Evolutionary conservation across 2,113 vertebrate genomes (phyloP), one percentile per base, ranked within the genome.

Genomic region (Nasalis larvatus): DNA sequence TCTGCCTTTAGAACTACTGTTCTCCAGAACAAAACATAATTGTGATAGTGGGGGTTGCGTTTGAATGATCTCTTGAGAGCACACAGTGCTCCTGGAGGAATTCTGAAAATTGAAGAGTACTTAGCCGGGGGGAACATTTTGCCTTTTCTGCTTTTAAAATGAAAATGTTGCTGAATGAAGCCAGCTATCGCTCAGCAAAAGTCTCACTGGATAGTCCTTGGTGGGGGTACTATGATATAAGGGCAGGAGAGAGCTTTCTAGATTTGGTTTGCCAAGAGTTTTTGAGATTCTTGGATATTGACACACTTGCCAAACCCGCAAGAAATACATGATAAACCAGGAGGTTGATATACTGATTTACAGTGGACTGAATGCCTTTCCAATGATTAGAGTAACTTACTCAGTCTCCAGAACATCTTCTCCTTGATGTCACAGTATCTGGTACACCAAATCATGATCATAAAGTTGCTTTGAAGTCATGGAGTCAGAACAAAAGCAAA

Each of bases 381-480:
- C 37, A n/a, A 18, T 16, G 35, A 32, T 6, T 42, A 47, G 30
- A 56, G 32, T 27, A 20, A 68, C 37, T 23, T 81, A 71, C 42
- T 42, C 27, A 11, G 40, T 54, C 52, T 82, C 10, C 2, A 42
- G 76, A 73, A 45, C 8, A 42, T 86, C 74, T 45, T 69, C 49
- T 54, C 18, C 60, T 42, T n/a, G 30, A 37, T 66, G 56, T 63
- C 27, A 3, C 47, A 12, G 16, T 71, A 9, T 71, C n/a, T 71
- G 84, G 21, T 13, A 49, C 11, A 69, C 25, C 27, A 80, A 32
- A n/a, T 69, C 56, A 74, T 45, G 12, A 18, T 91, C 32, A 47
- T 85, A 88, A 84, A 84, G 49, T 76, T 87, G 42, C 88, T 95
- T 87, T 86, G 63, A 73, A 94, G 71, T 94, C 49, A 13, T 27